phyloP scores from a whole-genome alignment of 2,888 invertebrate species.

The Thera obeliscata region DNA sequence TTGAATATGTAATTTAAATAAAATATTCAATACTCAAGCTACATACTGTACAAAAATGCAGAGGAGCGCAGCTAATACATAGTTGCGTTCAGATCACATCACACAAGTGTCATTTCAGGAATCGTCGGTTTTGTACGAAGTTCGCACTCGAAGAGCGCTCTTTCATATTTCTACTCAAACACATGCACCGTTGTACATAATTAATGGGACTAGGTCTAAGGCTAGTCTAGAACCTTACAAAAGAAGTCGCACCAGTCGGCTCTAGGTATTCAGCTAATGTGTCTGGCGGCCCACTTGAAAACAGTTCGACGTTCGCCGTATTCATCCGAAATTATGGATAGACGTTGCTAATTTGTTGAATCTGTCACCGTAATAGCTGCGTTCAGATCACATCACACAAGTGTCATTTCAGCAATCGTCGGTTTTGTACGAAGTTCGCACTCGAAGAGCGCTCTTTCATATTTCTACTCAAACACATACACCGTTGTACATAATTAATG shows the following conservation, averaged over 20 bases:
- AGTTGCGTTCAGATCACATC: not conserved
- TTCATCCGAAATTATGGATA: conserved; percentile 36
- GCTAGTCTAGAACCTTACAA: conserved; percentile 63
- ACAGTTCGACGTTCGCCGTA: conserved; percentile 38
- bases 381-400: not conserved
- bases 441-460: conserved; percentile 1
- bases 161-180: conserved; percentile 22
- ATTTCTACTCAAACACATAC: conserved; percentile 27
- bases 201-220: conserved; percentile 51
- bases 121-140: not conserved
- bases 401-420: not conserved
- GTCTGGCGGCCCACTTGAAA: conserved; percentile 76
- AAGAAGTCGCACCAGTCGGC: conserved; percentile 67
- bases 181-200: conserved; percentile 37
- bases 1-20: too few relatives aligned
- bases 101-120: not conserved
- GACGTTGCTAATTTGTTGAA: conserved; percentile 5
- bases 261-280: conserved; percentile 75
- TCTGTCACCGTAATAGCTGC: not conserved
- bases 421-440: not conserved
- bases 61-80: not conserved
- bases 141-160: not conserved
- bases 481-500: conserved; percentile 42
- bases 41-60: not conserved
- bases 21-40: too few relatives aligned